Evolutionary conservation across 2,888 invertebrate genomes (phyloP), one percentile per base, ranked within the genome.

Genomic region (Koerneria pararmatus): DNA sequence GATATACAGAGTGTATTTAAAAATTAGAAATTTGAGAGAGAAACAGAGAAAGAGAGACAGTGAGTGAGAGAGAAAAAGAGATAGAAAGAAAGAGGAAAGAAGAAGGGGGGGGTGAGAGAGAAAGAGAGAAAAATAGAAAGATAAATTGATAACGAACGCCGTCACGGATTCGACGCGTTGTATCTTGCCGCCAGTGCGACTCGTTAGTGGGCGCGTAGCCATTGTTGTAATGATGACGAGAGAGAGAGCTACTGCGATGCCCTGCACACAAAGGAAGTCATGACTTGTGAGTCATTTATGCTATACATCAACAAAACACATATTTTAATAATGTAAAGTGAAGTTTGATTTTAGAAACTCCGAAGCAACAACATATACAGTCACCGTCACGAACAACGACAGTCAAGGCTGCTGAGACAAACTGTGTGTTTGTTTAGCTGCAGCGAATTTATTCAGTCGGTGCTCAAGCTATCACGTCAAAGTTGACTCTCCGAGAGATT

Each of bases 221-320:
- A 51, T 66, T 65, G 8, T 59, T 35, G 57, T 62, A 49, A 31
- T 54, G 35, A 24, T 63, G 53, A 54, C 75, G 74, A 58, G 72
- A 74, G 53, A 75, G 63, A n/a, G 80, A 80, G 62, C 72, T 78
- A 67, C 78, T 77, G 46, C 80, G 74, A 37, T 74, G 70, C 29
- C 78, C 79, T 76, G 49, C 54, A 76, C 57, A 41, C 19, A 11
- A 53, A 53, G 53, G 46, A n/a, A n/a, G n/a, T n/a, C n/a, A n/a
- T n/a, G n/a, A n/a, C n/a, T n/a, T n/a, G n/a, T n/a, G n/a, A n/a
- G n/a, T n/a, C n/a, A n/a, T n/a, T n/a, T n/a, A n/a, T n/a, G n/a
- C n/a, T n/a, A n/a, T n/a, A n/a, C n/a, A n/a, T n/a, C n/a, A n/a
- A n/a, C n/a, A n/a, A n/a, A n/a, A n/a, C n/a, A n/a, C n/a, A n/a